Percentiles rank a stretch among this genome's conserved stretches.
phyloP scores from a whole-genome alignment of 92 coral and sea anemone species.

The Phymanthus crucifer region DNA sequence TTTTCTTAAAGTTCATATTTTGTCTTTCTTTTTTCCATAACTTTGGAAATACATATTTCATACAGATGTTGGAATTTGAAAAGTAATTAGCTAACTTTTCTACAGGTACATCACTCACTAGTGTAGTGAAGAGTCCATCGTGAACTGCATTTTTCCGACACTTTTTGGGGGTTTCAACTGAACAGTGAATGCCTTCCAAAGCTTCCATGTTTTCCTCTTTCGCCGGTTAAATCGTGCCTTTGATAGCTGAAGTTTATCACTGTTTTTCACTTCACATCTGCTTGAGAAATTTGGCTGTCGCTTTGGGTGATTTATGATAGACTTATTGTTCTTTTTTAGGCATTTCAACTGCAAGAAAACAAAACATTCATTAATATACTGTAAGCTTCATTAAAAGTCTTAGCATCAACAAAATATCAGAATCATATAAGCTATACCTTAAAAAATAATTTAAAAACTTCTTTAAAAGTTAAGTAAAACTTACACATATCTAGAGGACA shows the following conservation, averaged over 20 bases:
- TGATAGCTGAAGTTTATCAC: constrained; percentile 14
- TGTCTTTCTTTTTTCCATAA: constrained; percentile 11
- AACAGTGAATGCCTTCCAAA: constrained; percentile 10
- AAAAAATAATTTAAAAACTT: neutral
- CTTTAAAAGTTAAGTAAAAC: constrained; percentile 6
- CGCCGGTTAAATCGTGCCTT: constrained; percentile 15
- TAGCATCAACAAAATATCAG: constrained; percentile 5
- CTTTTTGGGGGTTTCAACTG: too few relatives aligned
- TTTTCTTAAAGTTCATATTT: constrained; percentile 29
- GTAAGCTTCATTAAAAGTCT: constrained; percentile 17
- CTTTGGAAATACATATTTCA: constrained; percentile 30
- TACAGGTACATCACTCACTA: too few relatives aligned
- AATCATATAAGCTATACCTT: neutral
- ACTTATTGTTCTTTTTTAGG: constrained; percentile 3
- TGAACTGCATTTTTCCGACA: too few relatives aligned
- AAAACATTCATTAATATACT: neutral
- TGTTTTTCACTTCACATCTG: constrained; percentile 15
- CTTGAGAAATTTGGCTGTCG: constrained; percentile 13
- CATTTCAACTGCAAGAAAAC: constrained; percentile 11
- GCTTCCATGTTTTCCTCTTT: constrained; percentile 21
- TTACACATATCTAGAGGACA: neutral
- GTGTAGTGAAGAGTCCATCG: too few relatives aligned
- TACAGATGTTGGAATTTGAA: too few relatives aligned
- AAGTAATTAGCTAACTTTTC: too few relatives aligned
- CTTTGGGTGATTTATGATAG: constrained; percentile 13